These are phyloP conservation scores for Drosophila aff. DNA, from an alignment of 1,140 invertebrate genomes.

Conservation along the genomic window DNA sequence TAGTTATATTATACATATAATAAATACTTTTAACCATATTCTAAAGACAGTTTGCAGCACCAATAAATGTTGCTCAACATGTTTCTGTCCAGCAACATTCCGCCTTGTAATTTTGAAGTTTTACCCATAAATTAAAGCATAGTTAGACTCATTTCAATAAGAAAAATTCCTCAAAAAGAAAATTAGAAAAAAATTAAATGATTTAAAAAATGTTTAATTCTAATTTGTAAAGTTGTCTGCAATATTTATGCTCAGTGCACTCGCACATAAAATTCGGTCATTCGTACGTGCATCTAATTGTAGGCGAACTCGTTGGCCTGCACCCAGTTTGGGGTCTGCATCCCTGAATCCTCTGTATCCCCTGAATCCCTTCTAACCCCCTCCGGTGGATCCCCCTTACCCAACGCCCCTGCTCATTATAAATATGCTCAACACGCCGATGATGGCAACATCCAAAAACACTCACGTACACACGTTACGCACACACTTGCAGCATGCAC, in stretches of 20 bases:
- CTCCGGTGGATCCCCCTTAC: neutral
- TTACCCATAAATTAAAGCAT: neutral
- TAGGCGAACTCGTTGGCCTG: constrained; percentile 51
- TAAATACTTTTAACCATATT: neutral
- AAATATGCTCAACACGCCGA: constrained; percentile 53
- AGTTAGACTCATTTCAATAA: neutral
- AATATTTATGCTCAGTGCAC: constrained; percentile 12
- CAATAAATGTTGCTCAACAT: neutral
- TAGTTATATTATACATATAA: neutral
- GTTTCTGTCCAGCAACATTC: neutral
- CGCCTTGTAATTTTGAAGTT: no score
- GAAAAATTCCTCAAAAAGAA: no score
- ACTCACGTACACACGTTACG: constrained; percentile 44
- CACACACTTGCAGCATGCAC: constrained; percentile 20
- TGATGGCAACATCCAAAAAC: constrained; percentile 51
- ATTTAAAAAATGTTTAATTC: no score
- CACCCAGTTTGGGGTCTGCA: neutral
- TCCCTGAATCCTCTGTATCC: neutral
- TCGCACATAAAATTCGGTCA: constrained; percentile 28
- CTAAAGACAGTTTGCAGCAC: neutral
- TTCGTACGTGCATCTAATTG: constrained; percentile 76
- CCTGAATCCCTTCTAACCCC: no score
- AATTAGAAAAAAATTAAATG: no score
- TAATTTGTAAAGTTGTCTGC: neutral
- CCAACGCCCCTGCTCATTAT: constrained; percentile 42